Evolutionary conservation across 2,888 invertebrate species (phyloP), one percentile per base, ranked within the genome.

Genomic region (Poecilobothrus nobilitatus): DNA sequence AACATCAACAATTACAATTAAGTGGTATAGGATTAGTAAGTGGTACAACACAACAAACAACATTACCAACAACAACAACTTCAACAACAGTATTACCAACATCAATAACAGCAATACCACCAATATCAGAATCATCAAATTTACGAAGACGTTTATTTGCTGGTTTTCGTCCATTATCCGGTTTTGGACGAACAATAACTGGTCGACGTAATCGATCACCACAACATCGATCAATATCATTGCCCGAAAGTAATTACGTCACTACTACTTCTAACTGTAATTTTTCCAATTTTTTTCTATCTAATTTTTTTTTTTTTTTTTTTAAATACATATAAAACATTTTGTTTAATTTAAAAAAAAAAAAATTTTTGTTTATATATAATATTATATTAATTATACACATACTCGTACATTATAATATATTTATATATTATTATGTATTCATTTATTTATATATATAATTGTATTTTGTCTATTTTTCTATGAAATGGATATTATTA

Each of bases 181-280:
- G 88, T 83, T 88, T 89, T 85, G 89, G 86, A 73, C 84, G 89
- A 79, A 77, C 79, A 62, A 78, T 63, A 22, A 63, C 22, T 63
- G 63, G 79, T 12, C 84, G 88, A 78, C 87, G 88, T 78, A 86
- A 86, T 79, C 86, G 87, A 79, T 88, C 89, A 76, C 87, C 89
- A 76, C 89, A 89, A 83, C 88, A 89, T 84, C 89, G 91, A 81
- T 91, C 91, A 85, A 90, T 91, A 86, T 91, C 91, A 82, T 88
- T 91, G 83, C 91, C 91, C 81, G 91, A 91, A 91, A 91, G 91
- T 91, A 91, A 80, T 76, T 80, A 80, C 77, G 75, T 75, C 73
- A 73, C 75, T 73, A 72, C 71, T 71, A 73, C 72, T 73, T 72
- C 71, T 73, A 74, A 76, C 75, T 70, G 74, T 76, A 76, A 75